These are phyloP conservation scores for Diploptera punctata DNA, from an alignment of 2,888 invertebrate genomes.

Conservation along the genomic window DNA sequence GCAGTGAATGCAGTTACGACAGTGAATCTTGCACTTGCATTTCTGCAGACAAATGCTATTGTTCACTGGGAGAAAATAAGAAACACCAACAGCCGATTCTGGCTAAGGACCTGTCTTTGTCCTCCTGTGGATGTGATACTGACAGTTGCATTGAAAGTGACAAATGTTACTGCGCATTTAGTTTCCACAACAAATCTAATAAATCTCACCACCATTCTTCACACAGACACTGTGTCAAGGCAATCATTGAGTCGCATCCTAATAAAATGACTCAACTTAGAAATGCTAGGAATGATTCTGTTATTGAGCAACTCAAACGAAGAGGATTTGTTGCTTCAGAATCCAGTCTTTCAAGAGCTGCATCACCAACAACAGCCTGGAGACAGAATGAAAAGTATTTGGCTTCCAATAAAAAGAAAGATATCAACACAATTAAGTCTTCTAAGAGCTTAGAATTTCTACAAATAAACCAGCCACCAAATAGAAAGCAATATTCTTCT, in stretches of 20 bases:
- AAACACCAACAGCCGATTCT: constrained; percentile 28
- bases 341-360: constrained; percentile 47
- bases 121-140: constrained; percentile 80
- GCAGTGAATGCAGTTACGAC: constrained; percentile 86
- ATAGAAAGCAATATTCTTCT: not conserved
- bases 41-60: constrained; percentile 86
- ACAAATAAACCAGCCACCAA: constrained; percentile 48
- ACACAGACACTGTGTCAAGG: not conserved
- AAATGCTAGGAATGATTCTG: constrained; percentile 39
- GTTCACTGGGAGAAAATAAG: constrained; percentile 70
- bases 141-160: constrained; percentile 88
- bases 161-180: constrained; percentile 79
- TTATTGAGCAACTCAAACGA: constrained; percentile 60
- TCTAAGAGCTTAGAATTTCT: constrained; percentile 54
- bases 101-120: constrained; percentile 46
- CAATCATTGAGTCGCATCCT: not conserved
- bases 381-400: constrained; percentile 43
- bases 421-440: constrained; percentile 45
- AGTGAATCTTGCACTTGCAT: constrained; percentile 83
- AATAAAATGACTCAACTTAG: constrained; percentile 52
- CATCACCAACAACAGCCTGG: constrained; percentile 45
- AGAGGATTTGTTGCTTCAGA: constrained; percentile 58
- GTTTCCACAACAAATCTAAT: constrained; percentile 46
- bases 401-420: constrained; percentile 48
- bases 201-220: constrained; percentile 33